These are phyloP conservation scores for Elgaria multicarinata DNA, from an alignment of 2,113 vertebrate species.

Conservation along the genomic window DNA sequence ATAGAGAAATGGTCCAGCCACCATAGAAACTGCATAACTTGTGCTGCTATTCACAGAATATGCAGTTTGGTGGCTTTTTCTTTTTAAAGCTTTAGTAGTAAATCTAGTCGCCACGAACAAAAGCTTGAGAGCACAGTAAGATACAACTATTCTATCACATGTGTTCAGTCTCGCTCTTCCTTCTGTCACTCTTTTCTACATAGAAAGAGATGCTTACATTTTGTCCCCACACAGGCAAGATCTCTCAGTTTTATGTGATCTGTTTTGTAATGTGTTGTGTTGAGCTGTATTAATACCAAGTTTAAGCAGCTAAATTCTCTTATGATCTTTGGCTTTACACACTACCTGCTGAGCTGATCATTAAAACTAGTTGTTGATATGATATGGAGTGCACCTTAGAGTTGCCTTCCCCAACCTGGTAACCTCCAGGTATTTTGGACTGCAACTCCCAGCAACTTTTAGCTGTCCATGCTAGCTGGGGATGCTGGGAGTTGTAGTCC, in stretches of 20 bases:
- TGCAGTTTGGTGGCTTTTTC: background rate
- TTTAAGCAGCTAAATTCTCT: conserved; percentile 33
- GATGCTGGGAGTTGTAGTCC: too few relatives aligned
- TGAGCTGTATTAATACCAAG: conserved; percentile 19
- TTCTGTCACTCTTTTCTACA: conserved; percentile 5
- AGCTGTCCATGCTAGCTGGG: too few relatives aligned
- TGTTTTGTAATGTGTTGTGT: conserved; percentile 12
- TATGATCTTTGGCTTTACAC: conserved; percentile 38
- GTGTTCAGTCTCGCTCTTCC: conserved; percentile 3
- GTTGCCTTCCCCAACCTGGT: conserved; percentile 32
- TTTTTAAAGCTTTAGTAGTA: conserved; percentile 6
- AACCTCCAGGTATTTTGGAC: too few relatives aligned
- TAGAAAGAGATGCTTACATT: background rate
- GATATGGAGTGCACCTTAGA: conserved; percentile 35
- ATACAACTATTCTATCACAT: conserved; percentile 19
- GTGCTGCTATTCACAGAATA: background rate
- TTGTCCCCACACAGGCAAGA: background rate
- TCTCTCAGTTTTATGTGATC: background rate
- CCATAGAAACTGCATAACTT: background rate
- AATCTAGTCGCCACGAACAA: conserved; percentile 38
- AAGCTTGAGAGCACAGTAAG: background rate
- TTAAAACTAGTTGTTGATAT: conserved; percentile 60
- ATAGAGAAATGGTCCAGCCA: background rate
- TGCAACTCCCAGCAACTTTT: too few relatives aligned
- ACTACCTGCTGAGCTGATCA: conserved; percentile 50